Percentiles rank a stretch among this genome's conserved stretches.
Conservation (phyloP, 2,113 vertebrate genomes). For the Rousettus leschenaultii region DNA sequence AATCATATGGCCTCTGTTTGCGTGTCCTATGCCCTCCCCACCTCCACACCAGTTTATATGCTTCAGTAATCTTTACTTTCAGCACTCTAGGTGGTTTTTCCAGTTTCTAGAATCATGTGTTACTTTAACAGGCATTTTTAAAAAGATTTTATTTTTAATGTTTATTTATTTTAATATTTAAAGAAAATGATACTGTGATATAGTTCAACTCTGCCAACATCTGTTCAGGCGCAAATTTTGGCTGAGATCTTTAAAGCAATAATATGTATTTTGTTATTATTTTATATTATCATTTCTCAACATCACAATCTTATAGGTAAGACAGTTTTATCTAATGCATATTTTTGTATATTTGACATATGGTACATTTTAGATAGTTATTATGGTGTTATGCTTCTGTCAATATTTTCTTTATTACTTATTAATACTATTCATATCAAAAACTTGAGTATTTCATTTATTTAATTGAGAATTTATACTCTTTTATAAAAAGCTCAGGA, state of each 20-base stretch:
- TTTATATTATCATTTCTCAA: not conserved
- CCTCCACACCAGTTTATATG: too few relatives aligned
- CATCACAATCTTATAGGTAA: not conserved
- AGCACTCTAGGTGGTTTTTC: not conserved
- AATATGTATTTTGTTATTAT: not conserved
- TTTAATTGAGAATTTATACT: not conserved
- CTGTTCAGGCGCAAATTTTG: not conserved
- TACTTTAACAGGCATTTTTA: not conserved
- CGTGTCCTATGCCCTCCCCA: not conserved
- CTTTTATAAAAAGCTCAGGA: not conserved
- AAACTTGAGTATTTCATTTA: not conserved
- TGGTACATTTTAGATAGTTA: not conserved
- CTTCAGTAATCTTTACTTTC: not conserved
- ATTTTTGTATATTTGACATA: not conserved
- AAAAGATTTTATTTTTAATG: not conserved
- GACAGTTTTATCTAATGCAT: not conserved
- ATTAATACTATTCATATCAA: not conserved
- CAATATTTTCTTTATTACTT: not conserved
- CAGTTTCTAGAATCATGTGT: not conserved
- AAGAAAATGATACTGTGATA: not conserved
- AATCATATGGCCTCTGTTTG: not conserved
- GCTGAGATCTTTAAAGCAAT: not conserved
- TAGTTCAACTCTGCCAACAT: not conserved
- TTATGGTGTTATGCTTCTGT: not conserved
- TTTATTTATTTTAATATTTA: not conserved